A percentile compares a stretch with the other conserved stretches of the same genome.
phyloP scores from a whole-genome alignment of 2,888 invertebrate species.

The Plutella xylostella region DNA sequence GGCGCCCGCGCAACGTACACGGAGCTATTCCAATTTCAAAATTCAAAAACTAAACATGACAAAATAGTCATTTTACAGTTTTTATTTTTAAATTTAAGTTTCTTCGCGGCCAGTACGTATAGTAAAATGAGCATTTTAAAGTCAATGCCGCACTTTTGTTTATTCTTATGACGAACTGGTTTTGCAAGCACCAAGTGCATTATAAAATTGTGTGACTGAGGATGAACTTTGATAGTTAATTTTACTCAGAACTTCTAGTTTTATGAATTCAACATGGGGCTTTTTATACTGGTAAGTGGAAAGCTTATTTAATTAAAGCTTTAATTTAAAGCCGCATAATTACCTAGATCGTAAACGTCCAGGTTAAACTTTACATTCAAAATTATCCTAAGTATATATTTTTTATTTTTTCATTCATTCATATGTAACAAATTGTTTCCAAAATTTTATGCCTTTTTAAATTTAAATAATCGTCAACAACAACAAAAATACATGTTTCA shows the following conservation, averaged over 20 bases:
- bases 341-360: too few species aligned
- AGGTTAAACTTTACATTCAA: too few species aligned
- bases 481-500: too few species aligned
- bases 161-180: slow-evolving; percentile 26
- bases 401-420: too few species aligned
- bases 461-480: too few species aligned
- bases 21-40: slow-evolving; percentile 20
- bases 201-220: slow-evolving; percentile 30
- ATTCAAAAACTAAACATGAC: background rate
- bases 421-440: too few species aligned
- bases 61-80: background rate
- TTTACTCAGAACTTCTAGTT: background rate
- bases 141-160: background rate
- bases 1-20: slow-evolving; percentile 27
- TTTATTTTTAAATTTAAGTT: background rate
- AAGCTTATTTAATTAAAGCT: too few species aligned
- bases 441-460: too few species aligned
- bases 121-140: background rate
- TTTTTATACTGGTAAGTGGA: slow-evolving; percentile 25
- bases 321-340: too few species aligned
- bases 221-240: slow-evolving; percentile 30
- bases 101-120: background rate
- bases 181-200: slow-evolving; percentile 23
- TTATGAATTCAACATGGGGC: slow-evolving; percentile 21
- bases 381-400: too few species aligned